Conservation (phyloP, 1,140 invertebrate genomes). For the Mycetomoellerius zeteki region DNA sequence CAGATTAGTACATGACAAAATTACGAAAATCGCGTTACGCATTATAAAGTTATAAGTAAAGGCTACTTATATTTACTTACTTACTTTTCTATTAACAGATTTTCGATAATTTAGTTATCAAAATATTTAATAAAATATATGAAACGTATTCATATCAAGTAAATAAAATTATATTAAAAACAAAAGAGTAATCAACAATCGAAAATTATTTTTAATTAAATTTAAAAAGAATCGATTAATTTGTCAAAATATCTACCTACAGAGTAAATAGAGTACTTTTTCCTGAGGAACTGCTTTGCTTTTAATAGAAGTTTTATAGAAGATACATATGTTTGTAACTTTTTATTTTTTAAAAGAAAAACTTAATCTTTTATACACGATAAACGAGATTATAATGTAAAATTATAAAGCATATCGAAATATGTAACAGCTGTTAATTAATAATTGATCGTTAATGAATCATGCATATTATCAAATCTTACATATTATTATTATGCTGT, state of each 20-base stretch:
- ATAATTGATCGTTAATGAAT: not conserved
- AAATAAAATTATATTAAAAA: not conserved
- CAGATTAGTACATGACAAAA: not conserved
- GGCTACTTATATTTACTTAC: too few relatives aligned
- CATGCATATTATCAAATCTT: not conserved
- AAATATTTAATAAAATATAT: constrained; percentile 4
- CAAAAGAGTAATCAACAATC: not conserved
- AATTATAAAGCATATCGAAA: not conserved
- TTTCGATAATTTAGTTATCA: not conserved
- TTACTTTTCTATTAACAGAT: not conserved
- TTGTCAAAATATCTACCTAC: not conserved
- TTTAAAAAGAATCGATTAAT: not conserved
- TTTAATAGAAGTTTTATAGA: not conserved
- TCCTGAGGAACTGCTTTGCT: not conserved
- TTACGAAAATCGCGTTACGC: not conserved
- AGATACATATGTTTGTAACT: not conserved
- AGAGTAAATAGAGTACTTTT: not conserved
- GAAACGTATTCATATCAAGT: not conserved
- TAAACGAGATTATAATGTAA: not conserved
- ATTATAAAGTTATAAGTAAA: not conserved
- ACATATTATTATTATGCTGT: constrained; percentile 1
- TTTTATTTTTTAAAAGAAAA: not conserved
- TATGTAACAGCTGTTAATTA: not conserved
- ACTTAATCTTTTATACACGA: not conserved
- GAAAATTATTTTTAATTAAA: not conserved